Evolutionary conservation across 2,888 invertebrate genomes (phyloP), one percentile per base, ranked within the genome.

Genomic region (Eurytoma adleriae): DNA sequence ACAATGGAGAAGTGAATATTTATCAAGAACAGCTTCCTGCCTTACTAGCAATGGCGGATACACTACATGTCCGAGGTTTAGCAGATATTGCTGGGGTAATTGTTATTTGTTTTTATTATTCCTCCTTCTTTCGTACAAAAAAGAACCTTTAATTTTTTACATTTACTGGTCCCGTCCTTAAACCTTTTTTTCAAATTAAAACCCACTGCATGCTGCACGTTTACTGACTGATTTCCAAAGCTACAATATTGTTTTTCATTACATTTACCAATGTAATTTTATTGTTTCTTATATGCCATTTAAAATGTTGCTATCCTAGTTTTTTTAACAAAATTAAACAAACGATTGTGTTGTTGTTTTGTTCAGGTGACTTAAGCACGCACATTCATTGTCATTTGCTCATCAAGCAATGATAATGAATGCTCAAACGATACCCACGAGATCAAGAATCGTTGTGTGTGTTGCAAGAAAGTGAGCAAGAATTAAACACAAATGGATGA

Each of bases 1-100:
- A 97, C 91, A 95, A 95, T 68, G 96, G 96, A 2, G 96, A 97
- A 90, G 96, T 96, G 87, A 95, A 96, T 81, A 96, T 96, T 50
- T 95, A 95, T 82, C 95, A 95, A 90, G 94, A 94, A 86, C 94
- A 95, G 89, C 92, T 97, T 84, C 95, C 96, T 5, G 94, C 95
- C 66, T 92, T 97, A 79, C 92, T 97, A 64, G 93, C 95, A 80
- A 93, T 96, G 86, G 96, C 96, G 16, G 95, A 95, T 90, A 94
- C 96, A 3, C 91, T 97, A 81, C 95, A 96, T 87, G 96, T 97
- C 70, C 95, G 96, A 84, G 96, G 96, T 73, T 92, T 97, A 82
- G 96, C 96, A 81, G 95, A 95, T 91, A 94, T 95, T 91, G 95
- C 95, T 86, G 94, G 94, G 91, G 96, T 96, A 90, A 93, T 86